A percentile compares a stretch with the other conserved stretches of the same genome.
phyloP scores from a whole-genome alignment of 2,888 invertebrate species.

The Anaspis maculata region DNA sequence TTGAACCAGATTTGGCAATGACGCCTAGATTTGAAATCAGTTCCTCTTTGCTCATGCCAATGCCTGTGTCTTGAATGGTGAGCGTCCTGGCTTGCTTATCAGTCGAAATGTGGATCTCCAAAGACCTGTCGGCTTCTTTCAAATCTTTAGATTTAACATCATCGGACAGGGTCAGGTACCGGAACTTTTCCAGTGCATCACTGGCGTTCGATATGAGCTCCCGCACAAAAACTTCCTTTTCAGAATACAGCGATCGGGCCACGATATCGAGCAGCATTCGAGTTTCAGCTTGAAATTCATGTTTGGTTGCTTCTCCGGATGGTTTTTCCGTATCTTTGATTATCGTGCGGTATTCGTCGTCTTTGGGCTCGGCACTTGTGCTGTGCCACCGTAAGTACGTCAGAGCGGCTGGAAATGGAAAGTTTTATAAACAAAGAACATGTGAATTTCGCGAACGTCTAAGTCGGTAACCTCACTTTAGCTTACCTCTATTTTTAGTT shows the following conservation, averaged over 20 bases:
- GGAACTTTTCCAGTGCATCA: conserved; percentile 92
- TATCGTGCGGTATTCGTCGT: conserved; percentile 49
- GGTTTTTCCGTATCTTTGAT: conserved; percentile 54
- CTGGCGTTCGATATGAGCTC: conserved; percentile 95
- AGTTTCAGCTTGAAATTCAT: conserved; percentile 96
- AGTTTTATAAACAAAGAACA: too few species aligned
- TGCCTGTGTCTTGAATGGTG: conserved; percentile 83
- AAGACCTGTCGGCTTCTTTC: conserved; percentile 52
- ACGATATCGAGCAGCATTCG: conserved; percentile 93
- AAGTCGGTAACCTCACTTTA: too few species aligned
- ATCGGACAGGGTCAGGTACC: conserved; percentile 62
- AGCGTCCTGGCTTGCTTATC: conserved; percentile 80
- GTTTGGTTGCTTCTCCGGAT: conserved; percentile 53
- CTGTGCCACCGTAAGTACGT: neutral
- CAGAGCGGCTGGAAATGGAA: neutral
- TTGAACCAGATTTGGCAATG: conserved; percentile 93
- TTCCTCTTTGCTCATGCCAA: conserved; percentile 94
- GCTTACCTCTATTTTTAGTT: neutral
- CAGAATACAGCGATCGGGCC: conserved; percentile 92
- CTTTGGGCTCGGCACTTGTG: conserved; percentile 33
- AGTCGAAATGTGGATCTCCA: conserved; percentile 83
- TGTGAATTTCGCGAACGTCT: too few species aligned
- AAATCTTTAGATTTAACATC: conserved; percentile 44
- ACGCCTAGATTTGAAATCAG: conserved; percentile 86
- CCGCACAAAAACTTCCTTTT: conserved; percentile 94